These are phyloP conservation scores for Campaea margaritaria DNA, from an alignment of 2,888 invertebrate species.

Conservation along the genomic window DNA sequence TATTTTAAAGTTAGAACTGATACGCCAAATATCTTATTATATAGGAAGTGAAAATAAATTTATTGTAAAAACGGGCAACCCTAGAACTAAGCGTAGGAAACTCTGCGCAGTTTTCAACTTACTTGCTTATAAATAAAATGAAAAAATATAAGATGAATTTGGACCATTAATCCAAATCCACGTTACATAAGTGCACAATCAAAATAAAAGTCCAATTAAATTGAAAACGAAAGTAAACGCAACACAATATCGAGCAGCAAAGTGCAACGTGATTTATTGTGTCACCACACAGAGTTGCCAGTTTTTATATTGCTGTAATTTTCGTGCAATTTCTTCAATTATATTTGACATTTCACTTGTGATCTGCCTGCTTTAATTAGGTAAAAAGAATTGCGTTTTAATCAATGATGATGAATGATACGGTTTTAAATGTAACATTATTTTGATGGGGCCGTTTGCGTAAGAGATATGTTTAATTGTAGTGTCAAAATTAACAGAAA, in stretches of 20 bases:
- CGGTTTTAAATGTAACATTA: conserved; percentile 34
- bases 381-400: conserved; percentile 40
- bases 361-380: conserved; percentile 51
- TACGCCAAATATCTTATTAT: too few relatives aligned
- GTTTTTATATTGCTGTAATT: conserved; percentile 44
- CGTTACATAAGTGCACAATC: conserved; percentile 5
- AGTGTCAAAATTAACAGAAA: conserved; percentile 21
- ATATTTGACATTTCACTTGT: conserved; percentile 55
- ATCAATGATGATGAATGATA: conserved; percentile 32
- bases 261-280: conserved; percentile 50
- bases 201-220: conserved; percentile 43
- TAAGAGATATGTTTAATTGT: conserved; percentile 34
- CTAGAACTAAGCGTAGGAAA: too few relatives aligned
- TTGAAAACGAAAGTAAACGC: conserved; percentile 52
- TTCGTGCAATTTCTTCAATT: conserved; percentile 55
- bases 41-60: too few relatives aligned
- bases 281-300: conserved; percentile 47
- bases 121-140: neutral
- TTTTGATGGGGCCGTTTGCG: conserved; percentile 30
- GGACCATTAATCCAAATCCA: conserved; percentile 14
- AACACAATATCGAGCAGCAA: conserved; percentile 45
- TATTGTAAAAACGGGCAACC: too few relatives aligned
- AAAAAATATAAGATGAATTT: neutral
- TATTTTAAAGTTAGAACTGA: too few relatives aligned
- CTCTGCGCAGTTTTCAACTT: too few relatives aligned